These are phyloP conservation scores for Cephus nigrinus DNA, from an alignment of 2,888 invertebrate genomes.

Conservation along the genomic window DNA sequence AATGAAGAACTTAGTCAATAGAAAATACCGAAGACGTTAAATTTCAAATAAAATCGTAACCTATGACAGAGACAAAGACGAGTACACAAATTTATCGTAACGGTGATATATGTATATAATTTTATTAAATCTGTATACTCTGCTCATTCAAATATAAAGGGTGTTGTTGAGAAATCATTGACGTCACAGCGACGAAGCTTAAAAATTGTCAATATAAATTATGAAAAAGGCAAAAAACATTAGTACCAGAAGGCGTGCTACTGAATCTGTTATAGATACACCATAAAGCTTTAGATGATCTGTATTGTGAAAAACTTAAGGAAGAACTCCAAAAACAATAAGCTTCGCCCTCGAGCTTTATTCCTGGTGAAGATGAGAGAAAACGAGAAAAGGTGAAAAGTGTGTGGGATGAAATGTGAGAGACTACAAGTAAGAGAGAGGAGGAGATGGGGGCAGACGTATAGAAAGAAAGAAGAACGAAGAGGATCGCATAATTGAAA, in stretches of 20 bases:
- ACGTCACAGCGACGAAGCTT: background rate
- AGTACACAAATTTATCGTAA: background rate
- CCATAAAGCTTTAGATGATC: background rate
- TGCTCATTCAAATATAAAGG: too few relatives aligned
- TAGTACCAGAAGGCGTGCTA: background rate
- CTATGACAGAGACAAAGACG: background rate
- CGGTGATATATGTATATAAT: background rate
- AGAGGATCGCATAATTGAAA: conserved; percentile 34
- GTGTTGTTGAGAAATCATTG: background rate
- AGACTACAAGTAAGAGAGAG: background rate
- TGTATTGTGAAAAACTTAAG: background rate
- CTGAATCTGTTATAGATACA: background rate
- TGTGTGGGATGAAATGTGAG: background rate
- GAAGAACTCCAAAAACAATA: background rate
- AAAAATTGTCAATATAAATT: background rate
- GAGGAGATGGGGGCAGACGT: background rate
- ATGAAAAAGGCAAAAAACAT: background rate
- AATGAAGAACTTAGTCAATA: too few relatives aligned
- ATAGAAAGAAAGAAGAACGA: background rate
- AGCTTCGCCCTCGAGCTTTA: background rate
- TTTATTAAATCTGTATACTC: too few relatives aligned
- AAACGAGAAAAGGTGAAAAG: background rate
- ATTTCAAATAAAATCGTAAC: too few relatives aligned
- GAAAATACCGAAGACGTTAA: too few relatives aligned
- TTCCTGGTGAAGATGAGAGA: background rate